These are phyloP conservation scores for Lepidurus apus DNA, from an alignment of 1,140 invertebrate species.

Conservation along the genomic window DNA sequence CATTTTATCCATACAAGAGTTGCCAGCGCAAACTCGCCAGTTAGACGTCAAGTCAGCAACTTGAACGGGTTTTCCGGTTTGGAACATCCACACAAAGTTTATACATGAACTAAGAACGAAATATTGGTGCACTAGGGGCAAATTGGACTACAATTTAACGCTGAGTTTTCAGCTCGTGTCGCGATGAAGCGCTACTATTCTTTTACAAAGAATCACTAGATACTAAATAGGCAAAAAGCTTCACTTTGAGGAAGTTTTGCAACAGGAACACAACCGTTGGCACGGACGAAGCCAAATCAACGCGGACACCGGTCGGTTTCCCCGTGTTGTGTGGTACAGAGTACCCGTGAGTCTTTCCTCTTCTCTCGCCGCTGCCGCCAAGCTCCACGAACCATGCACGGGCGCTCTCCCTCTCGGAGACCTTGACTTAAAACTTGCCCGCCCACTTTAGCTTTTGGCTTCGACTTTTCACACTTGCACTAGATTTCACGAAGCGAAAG, in stretches of 20 bases:
- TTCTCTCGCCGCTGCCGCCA: background rate
- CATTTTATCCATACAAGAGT: background rate
- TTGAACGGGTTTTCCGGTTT: slow-evolving; percentile 6
- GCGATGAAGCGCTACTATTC: too few species aligned
- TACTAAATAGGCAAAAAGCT: background rate
- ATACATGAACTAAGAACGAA: background rate
- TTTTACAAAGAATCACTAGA: background rate
- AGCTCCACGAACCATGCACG: slow-evolving; percentile 17
- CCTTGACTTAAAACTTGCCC: slow-evolving; percentile 18
- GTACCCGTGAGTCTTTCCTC: slow-evolving; percentile 11
- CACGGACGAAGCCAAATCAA: background rate
- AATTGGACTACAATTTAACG: too few species aligned
- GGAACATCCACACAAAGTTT: background rate
- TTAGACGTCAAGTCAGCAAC: background rate
- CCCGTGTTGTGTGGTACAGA: slow-evolving; percentile 14
- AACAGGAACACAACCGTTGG: background rate
- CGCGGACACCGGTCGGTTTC: slow-evolving; percentile 11
- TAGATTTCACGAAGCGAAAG: background rate
- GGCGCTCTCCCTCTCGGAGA: slow-evolving; percentile 16
- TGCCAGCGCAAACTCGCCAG: background rate
- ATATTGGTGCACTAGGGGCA: background rate
- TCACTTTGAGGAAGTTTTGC: background rate
- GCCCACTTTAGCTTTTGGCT: background rate
- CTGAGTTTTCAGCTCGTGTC: too few species aligned
- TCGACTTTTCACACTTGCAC: background rate